Percentiles rank a stretch among this genome's conserved stretches.
Conservation (phyloP, 2,888 invertebrate genomes). For the Dynastes maya region DNA sequence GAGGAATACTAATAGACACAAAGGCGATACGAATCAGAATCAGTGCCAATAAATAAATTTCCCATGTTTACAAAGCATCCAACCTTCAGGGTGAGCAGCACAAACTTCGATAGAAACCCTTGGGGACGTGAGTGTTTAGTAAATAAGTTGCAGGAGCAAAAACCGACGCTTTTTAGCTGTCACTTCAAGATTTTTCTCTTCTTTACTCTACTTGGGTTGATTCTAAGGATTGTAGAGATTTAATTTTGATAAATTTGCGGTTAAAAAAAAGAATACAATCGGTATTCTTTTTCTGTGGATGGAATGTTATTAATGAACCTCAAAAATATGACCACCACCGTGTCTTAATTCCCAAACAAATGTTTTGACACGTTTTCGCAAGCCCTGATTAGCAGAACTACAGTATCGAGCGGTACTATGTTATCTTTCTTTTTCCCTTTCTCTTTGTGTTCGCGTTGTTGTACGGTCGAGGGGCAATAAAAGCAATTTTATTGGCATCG, state of each 20-base stretch:
- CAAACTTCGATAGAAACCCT: background rate
- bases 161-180: slow-evolving; percentile 1
- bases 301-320: too few species aligned
- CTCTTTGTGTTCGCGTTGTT: background rate
- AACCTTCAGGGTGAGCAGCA: background rate
- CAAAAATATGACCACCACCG: too few species aligned
- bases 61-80: slow-evolving; percentile 33
- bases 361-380: too few species aligned
- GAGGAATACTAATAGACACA: slow-evolving; percentile 17
- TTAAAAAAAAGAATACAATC: too few species aligned
- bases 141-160: slow-evolving; percentile 26
- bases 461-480: slow-evolving; percentile 48
- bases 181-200: slow-evolving; percentile 4
- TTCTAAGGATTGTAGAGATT: too few species aligned
- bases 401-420: too few species aligned
- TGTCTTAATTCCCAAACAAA: too few species aligned
- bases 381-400: too few species aligned
- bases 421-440: background rate
- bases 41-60: slow-evolving; percentile 34
- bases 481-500: slow-evolving; percentile 43
- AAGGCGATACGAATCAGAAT: background rate
- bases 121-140: slow-evolving; percentile 45
- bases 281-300: too few species aligned
- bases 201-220: too few species aligned
- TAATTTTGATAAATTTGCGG: too few species aligned